Conservation (phyloP, 2,797 vertebrate genomes). For the Clarias fuscus region DNA sequence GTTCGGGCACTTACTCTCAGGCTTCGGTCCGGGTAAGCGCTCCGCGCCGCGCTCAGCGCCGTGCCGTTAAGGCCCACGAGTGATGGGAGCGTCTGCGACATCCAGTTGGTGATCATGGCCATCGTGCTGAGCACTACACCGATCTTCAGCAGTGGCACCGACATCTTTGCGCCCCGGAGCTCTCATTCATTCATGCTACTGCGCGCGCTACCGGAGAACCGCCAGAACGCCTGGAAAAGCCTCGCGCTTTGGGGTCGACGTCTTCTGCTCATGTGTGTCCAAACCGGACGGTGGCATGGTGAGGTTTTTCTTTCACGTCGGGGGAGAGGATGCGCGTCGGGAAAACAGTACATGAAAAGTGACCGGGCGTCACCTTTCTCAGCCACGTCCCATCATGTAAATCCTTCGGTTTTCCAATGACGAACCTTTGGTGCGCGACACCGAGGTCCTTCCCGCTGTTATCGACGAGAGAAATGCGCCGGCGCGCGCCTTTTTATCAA, state of each 20-base stretch:
- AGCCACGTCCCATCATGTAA: background rate
- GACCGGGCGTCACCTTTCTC: background rate
- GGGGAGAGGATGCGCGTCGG: conserved; percentile 31
- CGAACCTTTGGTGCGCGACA: background rate
- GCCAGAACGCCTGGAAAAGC: conserved; percentile 63
- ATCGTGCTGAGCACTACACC: conserved; percentile 96
- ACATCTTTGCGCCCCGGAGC: conserved; percentile 77
- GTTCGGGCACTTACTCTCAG: conserved; percentile 85
- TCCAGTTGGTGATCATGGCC: conserved; percentile 98
- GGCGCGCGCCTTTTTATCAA: conserved; percentile 2
- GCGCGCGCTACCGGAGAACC: conserved; percentile 70
- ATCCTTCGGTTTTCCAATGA: no score
- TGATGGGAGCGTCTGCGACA: conserved; percentile 93
- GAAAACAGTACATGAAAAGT: background rate
- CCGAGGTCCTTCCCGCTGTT: no score
- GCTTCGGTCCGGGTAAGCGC: conserved; percentile 89
- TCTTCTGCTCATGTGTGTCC: conserved; percentile 67
- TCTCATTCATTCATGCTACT: conserved; percentile 76
- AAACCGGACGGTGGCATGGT: conserved; percentile 70
- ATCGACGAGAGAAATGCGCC: background rate
- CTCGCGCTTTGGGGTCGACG: conserved; percentile 55
- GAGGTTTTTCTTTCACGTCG: conserved; percentile 57
- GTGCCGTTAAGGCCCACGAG: conserved; percentile 94
- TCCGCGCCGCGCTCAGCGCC: conserved; percentile 88
- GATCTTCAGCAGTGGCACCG: conserved; percentile 91